These are phyloP conservation scores for Eurystomus gularis DNA, from an alignment of 2,113 vertebrate genomes.

Conservation along the genomic window DNA sequence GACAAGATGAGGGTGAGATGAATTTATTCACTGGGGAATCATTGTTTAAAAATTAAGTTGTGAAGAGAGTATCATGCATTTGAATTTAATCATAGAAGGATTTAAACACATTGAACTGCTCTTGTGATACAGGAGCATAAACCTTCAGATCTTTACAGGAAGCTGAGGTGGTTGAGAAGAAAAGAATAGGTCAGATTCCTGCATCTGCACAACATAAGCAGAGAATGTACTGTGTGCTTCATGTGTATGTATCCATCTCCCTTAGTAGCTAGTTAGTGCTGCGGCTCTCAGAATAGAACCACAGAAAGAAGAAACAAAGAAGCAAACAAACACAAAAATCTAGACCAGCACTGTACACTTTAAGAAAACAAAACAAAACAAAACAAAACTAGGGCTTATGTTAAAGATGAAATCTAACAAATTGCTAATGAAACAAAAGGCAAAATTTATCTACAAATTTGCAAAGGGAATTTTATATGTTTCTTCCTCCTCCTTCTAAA, in stretches of 20 bases:
- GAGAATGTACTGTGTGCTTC: background rate
- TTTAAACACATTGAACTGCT: background rate
- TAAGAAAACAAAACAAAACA: background rate
- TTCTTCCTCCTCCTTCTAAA: background rate
- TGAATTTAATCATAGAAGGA: background rate
- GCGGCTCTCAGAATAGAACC: background rate
- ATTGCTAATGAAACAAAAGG: background rate
- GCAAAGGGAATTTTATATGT: background rate
- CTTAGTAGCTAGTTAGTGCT: background rate
- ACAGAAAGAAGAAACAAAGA: background rate
- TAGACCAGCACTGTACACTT: background rate
- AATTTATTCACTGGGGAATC: background rate
- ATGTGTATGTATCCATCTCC: accelerated
- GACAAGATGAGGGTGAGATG: background rate
- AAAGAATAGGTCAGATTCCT: background rate
- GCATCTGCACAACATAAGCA: background rate
- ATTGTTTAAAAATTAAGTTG: background rate
- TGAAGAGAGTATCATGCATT: background rate
- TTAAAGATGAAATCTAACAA: background rate
- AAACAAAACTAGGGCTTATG: background rate
- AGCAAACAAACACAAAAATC: accelerated
- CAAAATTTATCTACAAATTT: background rate
- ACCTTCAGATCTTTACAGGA: background rate
- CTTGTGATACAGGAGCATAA: accelerated
- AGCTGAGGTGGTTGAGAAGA: background rate